Evolutionary conservation across 2,797 vertebrate genomes (phyloP), one percentile per base, ranked within the genome.

Genomic region (Amblyopsis hoosieri): DNA sequence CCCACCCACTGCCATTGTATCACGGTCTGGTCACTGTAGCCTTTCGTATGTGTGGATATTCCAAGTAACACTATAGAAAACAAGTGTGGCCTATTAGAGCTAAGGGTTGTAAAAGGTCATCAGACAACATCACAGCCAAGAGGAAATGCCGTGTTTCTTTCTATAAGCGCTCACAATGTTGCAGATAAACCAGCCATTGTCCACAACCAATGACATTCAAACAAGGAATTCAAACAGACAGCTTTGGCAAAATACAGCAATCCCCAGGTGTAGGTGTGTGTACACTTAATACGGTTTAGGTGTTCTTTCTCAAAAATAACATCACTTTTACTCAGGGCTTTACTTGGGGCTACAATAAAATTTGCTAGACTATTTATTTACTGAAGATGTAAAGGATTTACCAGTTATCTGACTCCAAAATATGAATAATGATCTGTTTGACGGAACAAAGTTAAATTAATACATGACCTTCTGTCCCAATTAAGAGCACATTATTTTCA

Each of bases 1-100:
- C 79, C 88, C 85, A 86, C 87, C 82, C 85, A 75, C 54, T n/a
- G 45, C 75, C 66, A 84, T 87, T 88, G 87, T 89, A 69, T 67
- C 85, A 80, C 83, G 83, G 87, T 88, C 87, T 71, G 84, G 69
- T 90, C 91, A 80, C 71, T 90, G 85, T 72, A 85, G 85, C 81
- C 84, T 95, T 95, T 93, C 84, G 85, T 90, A 94, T 92, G 84
- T 84, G 90, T 86, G 91, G 89, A 85, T 89, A 87, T 92, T 91
- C 85, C 88, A 84, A 76, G 77, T 70, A 67, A 81, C 81, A 72
- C 83, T 85, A 83, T 64, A 90, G 87, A 91, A 89, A 92, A 90
- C 74, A 89, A 88, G 78, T 70, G 82, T 82, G 71, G 72, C 64
- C 37, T 71, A 64, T 75, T 66, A 64, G 69, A 82, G 66, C 76